Percentiles rank a stretch among this genome's conserved stretches.
phyloP scores from a whole-genome alignment of 2,113 vertebrate species.

The Oophaga pumilio region DNA sequence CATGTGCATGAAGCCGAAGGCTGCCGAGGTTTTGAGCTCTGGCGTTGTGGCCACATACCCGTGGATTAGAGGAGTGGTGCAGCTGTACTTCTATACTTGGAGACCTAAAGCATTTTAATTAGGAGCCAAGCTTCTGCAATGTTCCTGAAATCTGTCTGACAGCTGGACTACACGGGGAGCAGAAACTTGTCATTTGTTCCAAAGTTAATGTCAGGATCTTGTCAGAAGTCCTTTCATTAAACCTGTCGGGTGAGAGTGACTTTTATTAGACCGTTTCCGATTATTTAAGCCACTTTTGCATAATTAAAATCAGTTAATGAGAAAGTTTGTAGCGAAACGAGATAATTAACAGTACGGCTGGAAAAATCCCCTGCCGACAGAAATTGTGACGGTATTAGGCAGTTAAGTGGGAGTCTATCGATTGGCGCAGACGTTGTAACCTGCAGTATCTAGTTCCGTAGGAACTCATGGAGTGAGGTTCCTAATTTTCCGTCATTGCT shows the following conservation, averaged over 20 bases:
- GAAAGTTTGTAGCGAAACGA: slow-evolving; percentile 32
- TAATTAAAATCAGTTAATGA: slow-evolving; percentile 40
- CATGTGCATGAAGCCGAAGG: not conserved
- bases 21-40: not conserved
- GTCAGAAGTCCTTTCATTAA: slow-evolving; percentile 18
- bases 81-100: not conserved
- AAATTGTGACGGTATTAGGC: not conserved
- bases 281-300: slow-evolving; percentile 19
- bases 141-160: not conserved
- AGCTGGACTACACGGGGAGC: not conserved
- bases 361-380: slow-evolving; percentile 1
- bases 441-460: not conserved
- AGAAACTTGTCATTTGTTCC: not conserved
- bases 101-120: slow-evolving; percentile 1
- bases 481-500: not conserved
- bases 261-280: slow-evolving; percentile 34
- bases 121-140: not conserved
- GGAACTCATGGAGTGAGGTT: not conserved
- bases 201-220: not conserved
- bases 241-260: not conserved
- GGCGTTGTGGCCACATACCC: not conserved
- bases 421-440: not conserved
- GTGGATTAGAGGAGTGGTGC: not conserved
- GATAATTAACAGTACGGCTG: slow-evolving; percentile 7
- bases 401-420: not conserved